A percentile compares a stretch with the other conserved stretches of the same genome.
phyloP scores from a whole-genome alignment of 2,888 invertebrate genomes.

The Dryadula phaetusa region DNA sequence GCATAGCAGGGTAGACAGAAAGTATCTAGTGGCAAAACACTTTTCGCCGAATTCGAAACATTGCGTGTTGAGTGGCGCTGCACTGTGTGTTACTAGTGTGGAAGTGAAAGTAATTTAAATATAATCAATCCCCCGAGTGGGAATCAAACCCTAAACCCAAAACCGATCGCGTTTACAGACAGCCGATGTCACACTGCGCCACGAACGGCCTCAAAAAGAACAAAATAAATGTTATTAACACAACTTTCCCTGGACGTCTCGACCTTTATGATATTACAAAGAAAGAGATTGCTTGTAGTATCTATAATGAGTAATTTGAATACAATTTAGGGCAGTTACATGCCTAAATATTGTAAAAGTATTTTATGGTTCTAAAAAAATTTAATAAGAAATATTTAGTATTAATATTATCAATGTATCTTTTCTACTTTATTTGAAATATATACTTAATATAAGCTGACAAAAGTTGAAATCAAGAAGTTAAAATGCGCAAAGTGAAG shows the following conservation, averaged over 20 bases:
- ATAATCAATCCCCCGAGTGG: no score
- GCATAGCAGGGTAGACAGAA: no score
- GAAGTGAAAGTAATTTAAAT: no score
- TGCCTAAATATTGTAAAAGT: not conserved
- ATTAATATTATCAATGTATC: not conserved
- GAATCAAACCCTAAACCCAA: no score
- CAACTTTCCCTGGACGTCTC: not conserved
- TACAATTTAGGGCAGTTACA: not conserved
- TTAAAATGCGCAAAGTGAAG: constrained; percentile 18
- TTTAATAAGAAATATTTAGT: not conserved
- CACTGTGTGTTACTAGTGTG: no score
- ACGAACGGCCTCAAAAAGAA: no score
- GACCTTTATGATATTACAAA: not conserved
- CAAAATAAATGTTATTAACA: no score
- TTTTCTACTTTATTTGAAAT: not conserved
- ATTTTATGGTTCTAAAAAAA: not conserved
- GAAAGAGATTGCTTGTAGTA: not conserved
- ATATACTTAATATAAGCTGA: constrained; percentile 2
- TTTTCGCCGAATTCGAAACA: no score
- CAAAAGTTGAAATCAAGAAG: constrained; percentile 14
- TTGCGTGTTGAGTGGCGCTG: no score
- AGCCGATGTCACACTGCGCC: no score
- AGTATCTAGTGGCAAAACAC: no score
- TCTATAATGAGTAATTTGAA: not conserved
- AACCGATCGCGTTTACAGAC: no score